Evolutionary conservation across 2,797 vertebrate species (phyloP).

Genomic region (Apogon hyalosoma): DNA sequence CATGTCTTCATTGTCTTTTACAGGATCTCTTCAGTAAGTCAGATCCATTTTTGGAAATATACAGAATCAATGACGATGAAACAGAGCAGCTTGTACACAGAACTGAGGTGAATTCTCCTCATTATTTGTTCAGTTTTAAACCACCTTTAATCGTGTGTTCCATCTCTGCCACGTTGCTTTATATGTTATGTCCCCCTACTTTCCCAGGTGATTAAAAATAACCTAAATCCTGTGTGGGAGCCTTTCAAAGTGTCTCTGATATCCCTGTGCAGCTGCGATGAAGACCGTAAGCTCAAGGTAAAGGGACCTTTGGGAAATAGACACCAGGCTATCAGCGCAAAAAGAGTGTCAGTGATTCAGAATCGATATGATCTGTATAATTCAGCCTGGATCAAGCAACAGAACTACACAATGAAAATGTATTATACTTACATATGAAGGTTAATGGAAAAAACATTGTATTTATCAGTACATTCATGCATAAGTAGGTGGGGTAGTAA

Average conservation of each 20-base stretch:
- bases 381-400: constrained; percentile 1
- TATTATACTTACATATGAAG: background rate
- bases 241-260: constrained; percentile 96
- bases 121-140: constrained; percentile 9
- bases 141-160: constrained; percentile 1
- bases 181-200: background rate
- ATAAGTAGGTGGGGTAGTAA: constrained; percentile 22
- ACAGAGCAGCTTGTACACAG: constrained; percentile 94
- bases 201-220: constrained; percentile 94
- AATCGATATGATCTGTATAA: background rate
- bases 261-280: constrained; percentile 94
- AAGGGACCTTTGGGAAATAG: constrained; percentile 19
- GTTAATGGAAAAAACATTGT: constrained; percentile 2
- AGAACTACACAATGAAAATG: background rate
- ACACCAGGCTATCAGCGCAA: constrained; percentile 5
- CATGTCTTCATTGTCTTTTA: constrained; percentile 25
- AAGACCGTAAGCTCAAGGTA: constrained; percentile 93
- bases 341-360: constrained; percentile 6
- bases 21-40: constrained; percentile 99
- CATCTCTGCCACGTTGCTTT: constrained; percentile 9
- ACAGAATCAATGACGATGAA: constrained; percentile 89
- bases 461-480: background rate
- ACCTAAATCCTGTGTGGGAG: constrained; percentile 95
- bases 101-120: constrained; percentile 88
- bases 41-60: constrained; percentile 96